Base-by-base conservation (phyloP, 1,140 invertebrate genomes). In the Neotoxoptera formosana region DNA sequence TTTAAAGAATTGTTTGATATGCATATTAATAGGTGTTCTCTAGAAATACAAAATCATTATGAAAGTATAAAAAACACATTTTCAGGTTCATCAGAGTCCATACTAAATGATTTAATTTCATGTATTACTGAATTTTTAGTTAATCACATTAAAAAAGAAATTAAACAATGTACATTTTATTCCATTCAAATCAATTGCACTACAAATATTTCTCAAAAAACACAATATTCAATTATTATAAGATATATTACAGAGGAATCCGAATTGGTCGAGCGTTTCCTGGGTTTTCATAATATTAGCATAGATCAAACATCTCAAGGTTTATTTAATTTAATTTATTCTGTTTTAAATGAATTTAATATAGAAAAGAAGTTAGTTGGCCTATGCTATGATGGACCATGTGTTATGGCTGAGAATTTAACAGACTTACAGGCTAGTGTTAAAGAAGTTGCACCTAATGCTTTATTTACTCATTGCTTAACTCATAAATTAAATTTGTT, bases 231-330 rank as follows among this genome's bases (percentile, higher is more conserved):
- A 30, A 91, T 91, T 76, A 91, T 67, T 14, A 20, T 91, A 25
- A 91, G 56, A 91, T 91, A 67, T 91, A 56, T 91, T 47, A 91
- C 47, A 36, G 25, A 81, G 41, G 76, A 56, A 53, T 48, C 47
- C 30, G 45, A 91, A 60, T 81, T 94, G 47, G 84, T 91, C 20
- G 94, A 94, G 94, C 45, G 94, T 17, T 94, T 94, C 91, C 91
- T 94, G 21, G 94, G 94, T 92, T 94, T 94, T 91, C 89, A 94
- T 93, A 93, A 94, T 93, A 93, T 94, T n/a, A 94, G 93, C 87
- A 34, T 76, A 47, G 76, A 93, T 91, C 84, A 90, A 81, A 93
- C 93, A 36, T 47, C 93, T 30, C 93, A 91, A 83, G 86, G 45
- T 48, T 92, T 94, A 83, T 94, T 87, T 93, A 81, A 94, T 83